Evolutionary conservation across 2,888 invertebrate genomes (phyloP).

Genomic region (Chymomyza caudatula): DNA sequence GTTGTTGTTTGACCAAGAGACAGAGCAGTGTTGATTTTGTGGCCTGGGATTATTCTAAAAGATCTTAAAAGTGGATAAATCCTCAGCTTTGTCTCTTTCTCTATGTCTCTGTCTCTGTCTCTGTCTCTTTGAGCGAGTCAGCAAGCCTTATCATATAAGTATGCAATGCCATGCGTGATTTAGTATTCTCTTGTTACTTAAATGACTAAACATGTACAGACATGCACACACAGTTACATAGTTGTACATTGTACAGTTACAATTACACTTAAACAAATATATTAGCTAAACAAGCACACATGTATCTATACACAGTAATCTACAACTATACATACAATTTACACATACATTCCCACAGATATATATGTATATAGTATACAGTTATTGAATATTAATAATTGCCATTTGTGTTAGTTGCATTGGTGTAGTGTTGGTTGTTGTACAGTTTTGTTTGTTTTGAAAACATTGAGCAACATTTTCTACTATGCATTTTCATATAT

Average conservation of each 20-base stretch:
- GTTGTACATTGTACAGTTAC: background rate
- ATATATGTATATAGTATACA: slow-evolving; percentile 33
- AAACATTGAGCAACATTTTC: slow-evolving; percentile 56
- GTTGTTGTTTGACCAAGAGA: background rate
- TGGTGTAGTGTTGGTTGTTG: slow-evolving; percentile 13
- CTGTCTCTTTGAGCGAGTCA: background rate
- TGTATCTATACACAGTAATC: slow-evolving; percentile 25
- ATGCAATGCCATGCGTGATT: background rate
- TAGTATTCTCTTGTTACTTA: background rate
- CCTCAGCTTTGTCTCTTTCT: background rate
- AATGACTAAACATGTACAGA: background rate
- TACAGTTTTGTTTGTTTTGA: slow-evolving; percentile 48
- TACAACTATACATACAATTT: slow-evolving; percentile 25
- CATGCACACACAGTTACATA: background rate
- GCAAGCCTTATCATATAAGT: background rate
- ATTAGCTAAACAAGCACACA: slow-evolving; percentile 18
- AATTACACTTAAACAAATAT: background rate
- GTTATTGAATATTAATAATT: slow-evolving; percentile 65
- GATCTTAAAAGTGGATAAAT: background rate
- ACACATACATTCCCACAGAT: slow-evolving; percentile 20
- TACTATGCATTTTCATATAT: background rate
- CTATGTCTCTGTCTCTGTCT: background rate
- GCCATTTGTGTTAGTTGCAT: slow-evolving; percentile 48
- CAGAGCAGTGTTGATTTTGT: background rate
- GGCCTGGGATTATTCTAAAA: background rate